Percentiles rank a stretch among this genome's conserved stretches.
phyloP scores from a whole-genome alignment of 2,888 invertebrate species.

The Hybos culiciformis region DNA sequence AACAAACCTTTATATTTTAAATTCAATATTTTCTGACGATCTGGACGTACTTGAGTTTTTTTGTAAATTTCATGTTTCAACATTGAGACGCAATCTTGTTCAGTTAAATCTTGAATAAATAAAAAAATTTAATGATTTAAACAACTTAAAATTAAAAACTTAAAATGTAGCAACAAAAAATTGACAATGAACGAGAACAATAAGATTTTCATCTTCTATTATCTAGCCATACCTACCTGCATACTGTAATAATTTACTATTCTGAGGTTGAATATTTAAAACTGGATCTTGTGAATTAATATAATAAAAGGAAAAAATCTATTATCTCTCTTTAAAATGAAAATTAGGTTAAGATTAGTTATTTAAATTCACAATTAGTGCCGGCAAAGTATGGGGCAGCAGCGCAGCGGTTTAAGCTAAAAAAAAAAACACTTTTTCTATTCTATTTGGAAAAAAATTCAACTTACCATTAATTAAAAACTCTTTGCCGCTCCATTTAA shows the following conservation, averaged over 20 bases:
- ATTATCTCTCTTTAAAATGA: no score
- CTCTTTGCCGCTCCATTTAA: slow-evolving; percentile 92
- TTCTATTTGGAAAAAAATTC: no score
- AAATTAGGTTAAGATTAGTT: no score
- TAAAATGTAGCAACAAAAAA: background rate
- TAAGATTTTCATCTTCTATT: background rate
- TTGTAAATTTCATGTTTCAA: slow-evolving; percentile 75
- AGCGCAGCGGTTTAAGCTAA: no score
- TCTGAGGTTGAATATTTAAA: no score
- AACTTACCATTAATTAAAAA: slow-evolving; percentile 55
- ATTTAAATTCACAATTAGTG: no score
- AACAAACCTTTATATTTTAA: slow-evolving; percentile 74
- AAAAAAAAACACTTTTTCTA: no score
- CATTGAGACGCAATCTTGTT: slow-evolving; percentile 61
- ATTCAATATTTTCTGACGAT: slow-evolving; percentile 85
- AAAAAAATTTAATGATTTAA: background rate
- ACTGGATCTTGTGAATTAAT: no score
- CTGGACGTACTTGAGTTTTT: slow-evolving; percentile 82
- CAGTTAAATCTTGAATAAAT: slow-evolving; percentile 45
- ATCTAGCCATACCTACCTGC: no score
- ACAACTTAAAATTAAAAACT: background rate
- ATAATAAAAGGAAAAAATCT: no score
- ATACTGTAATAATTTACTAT: no score
- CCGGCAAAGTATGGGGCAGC: no score
- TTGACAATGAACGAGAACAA: background rate